These are phyloP conservation scores for Acrobasis consociella DNA, from an alignment of 2,888 invertebrate species.

Conservation along the genomic window DNA sequence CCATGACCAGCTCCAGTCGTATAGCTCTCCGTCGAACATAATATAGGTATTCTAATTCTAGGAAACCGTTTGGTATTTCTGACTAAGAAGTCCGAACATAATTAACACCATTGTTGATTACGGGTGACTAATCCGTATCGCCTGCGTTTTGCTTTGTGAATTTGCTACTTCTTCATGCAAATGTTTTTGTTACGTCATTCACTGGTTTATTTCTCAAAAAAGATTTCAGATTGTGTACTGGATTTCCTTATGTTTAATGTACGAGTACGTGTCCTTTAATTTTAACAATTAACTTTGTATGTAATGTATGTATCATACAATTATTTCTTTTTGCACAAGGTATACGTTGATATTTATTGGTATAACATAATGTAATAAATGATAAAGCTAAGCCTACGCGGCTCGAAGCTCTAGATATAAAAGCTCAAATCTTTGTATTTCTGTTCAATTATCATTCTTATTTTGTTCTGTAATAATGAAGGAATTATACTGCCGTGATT, in stretches of 20 bases:
- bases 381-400: too few relatives aligned
- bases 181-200: not conserved
- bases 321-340: not conserved
- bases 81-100: constrained; percentile 10
- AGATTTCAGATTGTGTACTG: not conserved
- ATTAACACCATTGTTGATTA: constrained; percentile 7
- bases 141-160: constrained; percentile 11
- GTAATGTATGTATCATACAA: not conserved
- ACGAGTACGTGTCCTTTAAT: not conserved
- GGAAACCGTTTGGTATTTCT: constrained; percentile 1
- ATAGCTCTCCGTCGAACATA: not conserved
- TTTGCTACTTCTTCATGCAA: constrained; percentile 7
- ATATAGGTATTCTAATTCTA: not conserved
- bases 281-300: not conserved
- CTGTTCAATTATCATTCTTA: not conserved
- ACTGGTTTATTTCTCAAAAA: not conserved
- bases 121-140: constrained; percentile 16
- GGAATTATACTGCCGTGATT: not conserved
- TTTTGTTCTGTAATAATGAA: not conserved
- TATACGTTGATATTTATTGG: not conserved
- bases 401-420: too few relatives aligned
- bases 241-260: not conserved
- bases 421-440: too few relatives aligned
- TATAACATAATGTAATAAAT: too few relatives aligned
- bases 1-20: not conserved